Evolutionary conservation across 2,888 invertebrate genomes (phyloP), one percentile per base, ranked within the genome.

Genomic region (Drosophila mimica): DNA sequence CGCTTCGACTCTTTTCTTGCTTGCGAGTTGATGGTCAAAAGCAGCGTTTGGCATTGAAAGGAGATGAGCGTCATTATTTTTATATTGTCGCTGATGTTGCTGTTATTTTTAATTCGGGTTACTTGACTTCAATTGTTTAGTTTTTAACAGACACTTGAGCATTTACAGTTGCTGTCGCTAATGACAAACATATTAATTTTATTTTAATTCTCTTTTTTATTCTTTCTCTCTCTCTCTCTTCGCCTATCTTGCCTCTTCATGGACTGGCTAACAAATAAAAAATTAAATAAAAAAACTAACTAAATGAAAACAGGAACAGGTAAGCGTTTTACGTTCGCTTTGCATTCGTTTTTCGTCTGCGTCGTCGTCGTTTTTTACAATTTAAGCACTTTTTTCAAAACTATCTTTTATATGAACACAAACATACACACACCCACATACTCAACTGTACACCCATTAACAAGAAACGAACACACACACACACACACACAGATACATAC

Each of bases 311-410:
- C 83, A 89, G 89, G 89, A 89, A 79, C 89, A 89, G 89, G 89
- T 89, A 90, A 89, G 91, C 79, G 58, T 53, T 74, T 74, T 70
- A 53, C 65, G 70, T 81, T 82, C 56, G 62, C 74, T 81, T 79
- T 79, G 70, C 81, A 85, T 78, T 82, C 70, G 79, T 81, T 74
- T 81, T 67, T 81, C 79, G 79, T 81, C 57, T 74, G 82, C 81
- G 70, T 76, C 82, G 85, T 70, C 79, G 84, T 70, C 79, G 84
- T 82, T 79, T 85, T 63, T 77, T 81, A 87, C 82, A 83, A 87
- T 81, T 83, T 86, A 89, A 88, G 85, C 84, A 85, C 84, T 88
- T 85, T 83, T 88, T 82, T 78, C 67, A 74, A 88, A 82, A 85
- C 83, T 88, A 88, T 88, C 70, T 88, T 84, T 83, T 83, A 66